These are phyloP conservation scores for Merodon equestris DNA, from an alignment of 2,888 invertebrate genomes.

Conservation along the genomic window DNA sequence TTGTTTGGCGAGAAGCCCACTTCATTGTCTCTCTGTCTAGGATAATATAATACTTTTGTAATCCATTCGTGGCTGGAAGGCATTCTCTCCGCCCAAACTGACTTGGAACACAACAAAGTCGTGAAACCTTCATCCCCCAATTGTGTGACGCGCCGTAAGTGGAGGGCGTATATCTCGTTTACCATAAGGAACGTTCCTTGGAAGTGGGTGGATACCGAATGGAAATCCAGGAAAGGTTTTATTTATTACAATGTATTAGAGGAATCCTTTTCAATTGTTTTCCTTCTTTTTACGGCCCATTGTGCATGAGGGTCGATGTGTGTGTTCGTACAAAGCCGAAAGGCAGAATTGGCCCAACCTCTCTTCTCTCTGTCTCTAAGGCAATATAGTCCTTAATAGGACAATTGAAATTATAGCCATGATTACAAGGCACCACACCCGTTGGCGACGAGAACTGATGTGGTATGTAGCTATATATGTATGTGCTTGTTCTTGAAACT, in stretches of 20 bases:
- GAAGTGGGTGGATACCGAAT: slow-evolving; percentile 69
- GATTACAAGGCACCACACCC: slow-evolving; percentile 62
- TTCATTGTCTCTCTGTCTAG: slow-evolving; percentile 50
- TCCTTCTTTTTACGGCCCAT: slow-evolving; percentile 46
- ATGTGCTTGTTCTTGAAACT: slow-evolving; percentile 14
- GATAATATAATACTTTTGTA: slow-evolving; percentile 3
- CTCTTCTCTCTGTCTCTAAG: slow-evolving; percentile 9
- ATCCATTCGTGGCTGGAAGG: slow-evolving; percentile 54
- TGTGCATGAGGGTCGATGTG: not conserved
- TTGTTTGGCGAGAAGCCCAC: slow-evolving; percentile 54
- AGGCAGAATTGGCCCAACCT: slow-evolving; percentile 57
- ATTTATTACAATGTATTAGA: slow-evolving; percentile 67
- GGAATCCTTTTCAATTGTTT: slow-evolving; percentile 67
- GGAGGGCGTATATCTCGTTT: slow-evolving; percentile 62
- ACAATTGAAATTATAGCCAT: slow-evolving; percentile 68
- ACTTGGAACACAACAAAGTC: slow-evolving; percentile 59
- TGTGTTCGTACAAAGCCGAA: slow-evolving; percentile 29
- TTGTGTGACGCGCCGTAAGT: slow-evolving; percentile 63
- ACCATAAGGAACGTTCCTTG: slow-evolving; percentile 44
- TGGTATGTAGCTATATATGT: slow-evolving; percentile 6
- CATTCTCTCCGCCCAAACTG: slow-evolving; percentile 54
- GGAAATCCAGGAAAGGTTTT: slow-evolving; percentile 69
- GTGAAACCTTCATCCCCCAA: slow-evolving; percentile 33
- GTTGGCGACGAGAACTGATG: slow-evolving; percentile 24
- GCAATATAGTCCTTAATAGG: slow-evolving; percentile 63